Conservation (phyloP, 92 coral and sea anemone genomes). For the Ricordea florida region DNA sequence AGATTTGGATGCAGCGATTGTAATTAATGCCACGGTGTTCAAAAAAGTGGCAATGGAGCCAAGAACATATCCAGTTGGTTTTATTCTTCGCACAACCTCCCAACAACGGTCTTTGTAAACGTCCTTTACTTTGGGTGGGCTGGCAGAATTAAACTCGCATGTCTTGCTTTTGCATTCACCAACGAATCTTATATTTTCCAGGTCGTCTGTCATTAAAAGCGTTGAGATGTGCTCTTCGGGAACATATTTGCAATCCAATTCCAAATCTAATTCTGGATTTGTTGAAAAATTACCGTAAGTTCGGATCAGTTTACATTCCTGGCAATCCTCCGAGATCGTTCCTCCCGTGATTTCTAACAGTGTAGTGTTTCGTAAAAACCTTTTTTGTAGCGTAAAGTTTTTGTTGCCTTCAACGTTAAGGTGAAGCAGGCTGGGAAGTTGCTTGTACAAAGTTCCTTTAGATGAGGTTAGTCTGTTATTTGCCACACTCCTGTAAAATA, state of each 20-base stretch:
- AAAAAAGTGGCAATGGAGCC: constrained; percentile 36
- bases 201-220: constrained; percentile 18
- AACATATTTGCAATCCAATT: constrained; percentile 29
- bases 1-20: constrained; percentile 1
- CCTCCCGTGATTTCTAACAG: constrained; percentile 23
- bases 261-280: not conserved
- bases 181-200: constrained; percentile 10
- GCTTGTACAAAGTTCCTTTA: constrained; percentile 15
- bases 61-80: constrained; percentile 25
- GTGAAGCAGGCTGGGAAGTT: constrained; percentile 25
- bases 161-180: constrained; percentile 25
- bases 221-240: constrained; percentile 18
- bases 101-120: constrained; percentile 34
- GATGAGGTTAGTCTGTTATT: constrained; percentile 39
- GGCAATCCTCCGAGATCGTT: constrained; percentile 28
- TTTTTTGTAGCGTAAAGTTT: constrained; percentile 1
- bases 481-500: constrained; percentile 26
- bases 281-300: not conserved
- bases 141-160: constrained; percentile 13
- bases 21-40: constrained; percentile 36
- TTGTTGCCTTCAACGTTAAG: constrained; percentile 35
- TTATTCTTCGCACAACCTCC: constrained; percentile 12
- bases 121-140: not conserved
- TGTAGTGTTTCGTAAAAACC: constrained; percentile 24
- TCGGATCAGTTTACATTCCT: constrained; percentile 38